A percentile compares a stretch with the other conserved stretches of the same genome.
Conservation (phyloP, 2,797 vertebrate genomes). For the Chanos chanos region DNA sequence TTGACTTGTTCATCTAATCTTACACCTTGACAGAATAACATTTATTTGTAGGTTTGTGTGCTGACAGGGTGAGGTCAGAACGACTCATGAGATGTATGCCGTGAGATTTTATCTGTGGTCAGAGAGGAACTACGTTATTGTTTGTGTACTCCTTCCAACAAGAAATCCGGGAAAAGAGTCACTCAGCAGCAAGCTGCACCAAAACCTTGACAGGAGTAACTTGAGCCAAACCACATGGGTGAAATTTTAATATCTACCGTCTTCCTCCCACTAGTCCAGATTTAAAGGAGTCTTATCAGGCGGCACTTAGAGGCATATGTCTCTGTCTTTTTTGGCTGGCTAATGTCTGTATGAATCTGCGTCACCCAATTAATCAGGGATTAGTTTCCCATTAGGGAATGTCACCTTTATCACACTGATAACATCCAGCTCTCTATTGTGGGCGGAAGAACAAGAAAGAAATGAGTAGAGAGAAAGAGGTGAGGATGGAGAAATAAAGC, state of each 20-base stretch:
- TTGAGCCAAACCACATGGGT: slow-evolving; percentile 12
- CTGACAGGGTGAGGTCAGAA: background rate
- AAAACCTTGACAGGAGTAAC: background rate
- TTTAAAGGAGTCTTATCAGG: background rate
- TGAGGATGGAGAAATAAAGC: slow-evolving; percentile 5
- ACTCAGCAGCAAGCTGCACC: background rate
- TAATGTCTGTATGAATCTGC: too few species aligned
- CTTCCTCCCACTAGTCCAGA: background rate
- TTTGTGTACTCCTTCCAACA: slow-evolving; percentile 4
- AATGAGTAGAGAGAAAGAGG: slow-evolving; percentile 1
- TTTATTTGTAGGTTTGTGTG: background rate
- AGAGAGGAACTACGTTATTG: slow-evolving; percentile 10
- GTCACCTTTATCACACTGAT: too few species aligned
- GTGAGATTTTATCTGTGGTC: slow-evolving; percentile 25
- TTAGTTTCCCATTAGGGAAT: too few species aligned
- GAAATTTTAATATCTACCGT: background rate
- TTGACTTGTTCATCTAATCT: background rate
- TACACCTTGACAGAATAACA: slow-evolving; percentile 1
- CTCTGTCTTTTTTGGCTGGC: too few species aligned
- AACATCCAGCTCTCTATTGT: too few species aligned
- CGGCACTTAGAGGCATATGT: too few species aligned
- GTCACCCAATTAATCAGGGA: too few species aligned
- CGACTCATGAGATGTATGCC: slow-evolving; percentile 2
- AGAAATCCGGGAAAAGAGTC: slow-evolving; percentile 28
- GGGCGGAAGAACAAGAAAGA: too few species aligned